A percentile compares a stretch with the other conserved stretches of the same genome.
Evolutionary conservation across 1,140 invertebrate genomes (phyloP).

Genomic region (Phymastichus coffea): DNA sequence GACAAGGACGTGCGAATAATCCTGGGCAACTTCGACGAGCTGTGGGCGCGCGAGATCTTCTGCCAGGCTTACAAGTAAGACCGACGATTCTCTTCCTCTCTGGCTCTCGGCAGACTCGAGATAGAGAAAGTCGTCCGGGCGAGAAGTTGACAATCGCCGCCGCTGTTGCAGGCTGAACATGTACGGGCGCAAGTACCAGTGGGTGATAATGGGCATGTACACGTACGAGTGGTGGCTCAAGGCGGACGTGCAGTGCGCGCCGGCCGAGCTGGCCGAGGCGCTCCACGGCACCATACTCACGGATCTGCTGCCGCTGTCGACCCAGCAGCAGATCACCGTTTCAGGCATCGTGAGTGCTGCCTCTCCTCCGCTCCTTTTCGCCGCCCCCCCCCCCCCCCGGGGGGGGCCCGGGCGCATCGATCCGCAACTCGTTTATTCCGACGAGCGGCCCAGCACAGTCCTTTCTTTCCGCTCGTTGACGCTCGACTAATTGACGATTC

Average conservation of each 20-base stretch:
- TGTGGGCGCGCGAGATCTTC: slow-evolving; percentile 90
- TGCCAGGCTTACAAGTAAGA: slow-evolving; percentile 83
- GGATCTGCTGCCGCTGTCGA: slow-evolving; percentile 75
- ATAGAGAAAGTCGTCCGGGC: no score
- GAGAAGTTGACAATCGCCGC: no score
- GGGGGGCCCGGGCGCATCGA: no score
- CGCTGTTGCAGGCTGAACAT: slow-evolving; percentile 68
- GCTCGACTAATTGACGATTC: no score
- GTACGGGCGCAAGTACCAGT: slow-evolving; percentile 92
- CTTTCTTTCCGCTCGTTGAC: no score
- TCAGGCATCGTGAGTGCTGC: slow-evolving; percentile 81
- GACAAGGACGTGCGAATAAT: slow-evolving; percentile 95
- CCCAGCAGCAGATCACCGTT: slow-evolving; percentile 76
- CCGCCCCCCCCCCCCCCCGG: no score
- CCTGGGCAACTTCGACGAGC: slow-evolving; percentile 94
- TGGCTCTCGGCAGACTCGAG: neutral
- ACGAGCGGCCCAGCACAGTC: no score
- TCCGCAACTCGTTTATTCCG: no score
- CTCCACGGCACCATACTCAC: slow-evolving; percentile 90
- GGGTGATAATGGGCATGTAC: slow-evolving; percentile 93
- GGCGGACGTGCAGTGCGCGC: slow-evolving; percentile 66
- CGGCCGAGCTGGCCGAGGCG: slow-evolving; percentile 74
- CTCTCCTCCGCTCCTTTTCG: no score
- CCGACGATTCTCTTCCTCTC: neutral
- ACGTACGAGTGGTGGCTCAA: slow-evolving; percentile 77